Base-by-base conservation (phyloP, 2,113 vertebrate species). In the Caracal caracal region DNA sequence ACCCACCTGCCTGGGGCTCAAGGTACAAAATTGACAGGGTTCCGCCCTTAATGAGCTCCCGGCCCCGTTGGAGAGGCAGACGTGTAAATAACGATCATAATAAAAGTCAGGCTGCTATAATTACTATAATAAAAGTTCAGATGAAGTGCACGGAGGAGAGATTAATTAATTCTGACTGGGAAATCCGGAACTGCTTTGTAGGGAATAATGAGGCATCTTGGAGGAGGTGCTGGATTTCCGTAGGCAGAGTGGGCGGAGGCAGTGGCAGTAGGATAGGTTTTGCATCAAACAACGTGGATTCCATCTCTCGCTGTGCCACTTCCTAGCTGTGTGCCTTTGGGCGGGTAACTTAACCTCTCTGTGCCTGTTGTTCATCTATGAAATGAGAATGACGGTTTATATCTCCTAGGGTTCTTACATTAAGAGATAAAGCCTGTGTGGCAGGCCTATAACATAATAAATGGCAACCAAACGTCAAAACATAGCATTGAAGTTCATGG, bases 91-190 rank as follows among this genome's bases (percentile, higher is more conserved):
- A 73, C 28, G 17, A 86, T 86, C 63, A 51, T 82, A 96, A 93
- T 93, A 95, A 96, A 96, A 96, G 91, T 96, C 94, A 90, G 95
- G 88, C 81, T 90, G n/a, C 93, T 75, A 19, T 82, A 82, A 95
- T 97, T 81, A 92, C 91, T 89, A 30, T 70, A 84, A 93, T 95
- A 90, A 94, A 96, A 95, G 93, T 96, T 97, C 94, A 97, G 73
- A 96, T 65, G 95, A 93, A 94, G 82, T 66, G 30, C 75, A 89
- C 11, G 3, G 93, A 70, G 47, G 82, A 51, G 92, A 94, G 83
- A 92, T 96, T 80, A 96, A 96, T 97, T 96, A 94, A 95, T 96
- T 79, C 93, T 75, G 35, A 78, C 81, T 61, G 15, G 88, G 95
- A 94, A 81, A 88, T 89, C 70, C 1, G 0, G 88, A 90, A 94